phyloP scores from a whole-genome alignment of 2,888 invertebrate genomes.

The Pharmacophagus antenor region DNA sequence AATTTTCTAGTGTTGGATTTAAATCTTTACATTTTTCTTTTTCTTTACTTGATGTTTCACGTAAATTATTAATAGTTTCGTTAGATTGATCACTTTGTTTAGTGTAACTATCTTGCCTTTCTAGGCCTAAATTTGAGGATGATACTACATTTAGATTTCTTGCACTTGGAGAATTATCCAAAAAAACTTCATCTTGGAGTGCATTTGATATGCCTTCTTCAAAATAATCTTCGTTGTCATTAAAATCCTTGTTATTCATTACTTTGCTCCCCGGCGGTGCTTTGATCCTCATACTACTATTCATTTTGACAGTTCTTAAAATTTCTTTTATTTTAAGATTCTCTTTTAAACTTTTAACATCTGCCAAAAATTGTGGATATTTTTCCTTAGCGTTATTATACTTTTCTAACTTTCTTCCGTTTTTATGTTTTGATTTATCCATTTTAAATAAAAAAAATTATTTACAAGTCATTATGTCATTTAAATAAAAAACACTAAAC shows the following conservation, averaged over 20 bases:
- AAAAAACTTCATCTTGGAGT: conserved; percentile 29
- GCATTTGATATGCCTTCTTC: conserved; percentile 37
- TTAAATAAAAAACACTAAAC: conserved; percentile 12
- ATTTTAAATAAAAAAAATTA: conserved; percentile 40
- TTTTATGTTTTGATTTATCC: conserved; percentile 56
- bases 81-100: conserved; percentile 21
- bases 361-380: conserved; percentile 50
- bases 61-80: conserved; percentile 22
- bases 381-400: conserved; percentile 53
- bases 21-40: conserved; percentile 3
- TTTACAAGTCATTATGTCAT: conserved; percentile 15
- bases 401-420: conserved; percentile 10
- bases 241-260: conserved; percentile 63
- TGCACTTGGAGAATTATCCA: conserved; percentile 45
- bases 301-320: conserved; percentile 70
- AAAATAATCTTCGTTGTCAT: conserved; percentile 54
- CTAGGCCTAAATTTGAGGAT: conserved; percentile 29
- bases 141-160: conserved; percentile 51
- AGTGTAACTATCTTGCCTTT: conserved; percentile 31
- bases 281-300: conserved; percentile 66
- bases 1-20: neutral
- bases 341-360: conserved; percentile 65
- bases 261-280: conserved; percentile 64
- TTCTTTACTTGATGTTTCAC: conserved; percentile 9
- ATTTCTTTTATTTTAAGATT: conserved; percentile 71